phyloP scores from a whole-genome alignment of 2,888 invertebrate species.

The Pemphredon lugubris region DNA sequence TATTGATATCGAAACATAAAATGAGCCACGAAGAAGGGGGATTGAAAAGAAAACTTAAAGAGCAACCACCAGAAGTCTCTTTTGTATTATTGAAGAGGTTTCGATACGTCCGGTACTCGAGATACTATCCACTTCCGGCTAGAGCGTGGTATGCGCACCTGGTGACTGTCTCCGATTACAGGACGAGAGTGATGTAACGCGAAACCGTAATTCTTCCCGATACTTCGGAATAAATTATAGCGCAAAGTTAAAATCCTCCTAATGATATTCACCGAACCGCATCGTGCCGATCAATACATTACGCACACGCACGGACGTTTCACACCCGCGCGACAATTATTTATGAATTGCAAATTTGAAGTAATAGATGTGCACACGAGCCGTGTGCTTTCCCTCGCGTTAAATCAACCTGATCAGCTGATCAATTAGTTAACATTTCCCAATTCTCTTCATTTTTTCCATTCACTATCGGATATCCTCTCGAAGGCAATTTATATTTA shows the following conservation, averaged over 20 bases:
- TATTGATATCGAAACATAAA: too few species aligned
- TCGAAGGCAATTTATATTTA: too few species aligned
- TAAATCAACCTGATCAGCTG: too few species aligned
- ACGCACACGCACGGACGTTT: background rate
- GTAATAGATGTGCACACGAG: too few species aligned
- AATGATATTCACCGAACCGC: too few species aligned
- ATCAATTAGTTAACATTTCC: too few species aligned
- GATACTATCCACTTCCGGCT: conserved; percentile 29
- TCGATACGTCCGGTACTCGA: conserved; percentile 42
- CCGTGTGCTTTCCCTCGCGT: too few species aligned
- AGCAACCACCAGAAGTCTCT: conserved; percentile 12
- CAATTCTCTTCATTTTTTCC: too few species aligned
- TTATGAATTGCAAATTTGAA: too few species aligned
- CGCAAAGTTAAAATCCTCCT: background rate
- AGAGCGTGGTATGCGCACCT: conserved; percentile 20
- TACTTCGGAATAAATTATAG: conserved; percentile 3
- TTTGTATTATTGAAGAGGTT: conserved; percentile 37
- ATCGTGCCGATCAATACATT: background rate
- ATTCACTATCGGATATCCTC: too few species aligned
- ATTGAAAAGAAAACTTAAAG: conserved; percentile 6
- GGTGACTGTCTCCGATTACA: conserved; percentile 48
- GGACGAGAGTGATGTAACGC: conserved; percentile 6
- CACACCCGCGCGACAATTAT: too few species aligned
- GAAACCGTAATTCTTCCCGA: conserved; percentile 1
- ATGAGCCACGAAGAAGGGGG: too few species aligned